Percentiles rank a stretch among this genome's conserved stretches.
phyloP scores from a whole-genome alignment of 2,113 vertebrate genomes.

The Rhabdomys dilectus region DNA sequence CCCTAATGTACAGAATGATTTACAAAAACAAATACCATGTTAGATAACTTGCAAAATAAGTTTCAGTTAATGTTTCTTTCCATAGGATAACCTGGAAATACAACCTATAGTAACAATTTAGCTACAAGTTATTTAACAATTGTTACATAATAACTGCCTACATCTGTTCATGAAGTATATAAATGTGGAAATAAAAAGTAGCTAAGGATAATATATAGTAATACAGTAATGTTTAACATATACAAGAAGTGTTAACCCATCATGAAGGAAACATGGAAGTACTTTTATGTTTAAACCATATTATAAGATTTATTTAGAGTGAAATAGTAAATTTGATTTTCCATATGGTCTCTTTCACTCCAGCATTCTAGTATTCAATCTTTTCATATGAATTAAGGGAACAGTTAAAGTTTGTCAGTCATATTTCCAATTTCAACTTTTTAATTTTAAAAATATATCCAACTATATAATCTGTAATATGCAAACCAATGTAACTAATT shows the following conservation, averaged over 20 bases:
- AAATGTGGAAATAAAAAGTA: neutral
- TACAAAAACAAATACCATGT: neutral
- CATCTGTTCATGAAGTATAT: neutral
- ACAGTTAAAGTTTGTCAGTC: neutral
- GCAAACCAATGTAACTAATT: neutral
- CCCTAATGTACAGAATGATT: neutral
- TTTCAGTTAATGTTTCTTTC: neutral
- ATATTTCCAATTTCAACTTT: neutral
- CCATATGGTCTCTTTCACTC: neutral
- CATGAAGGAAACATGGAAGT: too few relatives aligned
- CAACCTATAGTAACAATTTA: neutral
- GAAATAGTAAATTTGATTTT: neutral
- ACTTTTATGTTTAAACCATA: neutral
- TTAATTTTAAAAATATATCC: neutral
- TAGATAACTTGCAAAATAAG: neutral
- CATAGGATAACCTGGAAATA: neutral
- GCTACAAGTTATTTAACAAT: neutral
- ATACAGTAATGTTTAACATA: neutral
- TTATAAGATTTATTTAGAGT: neutral
- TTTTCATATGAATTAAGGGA: neutral
- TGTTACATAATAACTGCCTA: neutral
- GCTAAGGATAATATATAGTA: neutral
- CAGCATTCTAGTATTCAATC: neutral
- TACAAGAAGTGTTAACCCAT: neutral
- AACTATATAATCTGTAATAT: neutral